Percentiles rank a stretch among this genome's conserved stretches.
Conservation (phyloP, 2,888 invertebrate genomes). For the Ochropleura leucogaster region DNA sequence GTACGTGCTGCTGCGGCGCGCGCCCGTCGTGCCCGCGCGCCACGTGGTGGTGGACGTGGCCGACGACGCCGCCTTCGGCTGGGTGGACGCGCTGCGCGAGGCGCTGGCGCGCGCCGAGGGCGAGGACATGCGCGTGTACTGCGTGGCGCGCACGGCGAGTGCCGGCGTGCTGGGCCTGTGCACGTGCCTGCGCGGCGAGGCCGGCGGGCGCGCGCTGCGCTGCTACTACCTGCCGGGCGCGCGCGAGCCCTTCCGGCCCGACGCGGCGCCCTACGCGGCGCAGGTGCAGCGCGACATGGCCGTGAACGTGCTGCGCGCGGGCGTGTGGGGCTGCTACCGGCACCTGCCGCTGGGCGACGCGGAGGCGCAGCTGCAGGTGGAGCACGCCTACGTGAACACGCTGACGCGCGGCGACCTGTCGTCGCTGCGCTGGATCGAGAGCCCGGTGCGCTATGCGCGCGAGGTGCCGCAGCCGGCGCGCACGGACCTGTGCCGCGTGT, state of each 20-base stretch:
- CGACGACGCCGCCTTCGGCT: constrained; percentile 92
- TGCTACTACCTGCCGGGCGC: constrained; percentile 93
- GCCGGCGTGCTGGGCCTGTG: constrained; percentile 97
- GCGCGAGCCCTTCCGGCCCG: constrained; percentile 91
- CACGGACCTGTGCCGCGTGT: constrained; percentile 95
- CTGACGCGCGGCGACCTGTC: constrained; percentile 98
- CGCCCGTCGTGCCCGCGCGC: constrained; percentile 75
- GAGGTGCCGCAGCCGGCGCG: constrained; percentile 82
- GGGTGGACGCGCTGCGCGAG: constrained; percentile 95
- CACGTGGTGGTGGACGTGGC: constrained; percentile 92
- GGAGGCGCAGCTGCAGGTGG: constrained; percentile 90
- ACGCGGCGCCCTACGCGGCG: constrained; percentile 90
- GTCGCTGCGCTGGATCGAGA: constrained; percentile 98
- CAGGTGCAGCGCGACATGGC: constrained; percentile 95
- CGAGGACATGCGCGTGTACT: constrained; percentile 91
- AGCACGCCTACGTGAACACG: constrained; percentile 98
- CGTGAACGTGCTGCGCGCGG: constrained; percentile 95
- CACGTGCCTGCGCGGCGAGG: constrained; percentile 97
- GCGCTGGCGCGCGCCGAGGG: constrained; percentile 92
- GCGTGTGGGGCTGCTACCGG: constrained; percentile 96
- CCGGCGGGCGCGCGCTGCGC: constrained; percentile 95
- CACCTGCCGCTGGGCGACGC: constrained; percentile 93
- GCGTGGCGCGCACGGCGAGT: constrained; percentile 92
- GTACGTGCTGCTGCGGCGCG: constrained; percentile 92
- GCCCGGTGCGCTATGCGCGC: constrained; percentile 88